These are phyloP conservation scores for Sporophila hypoxantha DNA, from an alignment of 2,113 vertebrate genomes.

Conservation along the genomic window DNA sequence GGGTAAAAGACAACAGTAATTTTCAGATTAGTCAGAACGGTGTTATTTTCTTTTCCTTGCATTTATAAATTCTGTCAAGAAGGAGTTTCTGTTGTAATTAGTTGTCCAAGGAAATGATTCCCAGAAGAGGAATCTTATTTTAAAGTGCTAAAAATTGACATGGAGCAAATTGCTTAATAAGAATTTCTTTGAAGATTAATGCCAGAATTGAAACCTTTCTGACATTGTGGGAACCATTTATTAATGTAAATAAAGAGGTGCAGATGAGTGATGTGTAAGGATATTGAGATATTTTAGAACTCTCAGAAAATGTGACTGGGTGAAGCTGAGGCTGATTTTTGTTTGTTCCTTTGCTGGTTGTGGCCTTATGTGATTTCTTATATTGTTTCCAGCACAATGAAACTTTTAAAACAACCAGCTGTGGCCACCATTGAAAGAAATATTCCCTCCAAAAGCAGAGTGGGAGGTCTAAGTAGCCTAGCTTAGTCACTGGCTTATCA, in stretches of 20 bases:
- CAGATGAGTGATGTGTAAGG: neutral
- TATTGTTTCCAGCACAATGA: neutral
- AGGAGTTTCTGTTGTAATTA: neutral
- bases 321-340: neutral
- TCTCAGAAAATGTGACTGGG: neutral
- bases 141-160: neutral
- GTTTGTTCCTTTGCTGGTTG: neutral
- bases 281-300: neutral
- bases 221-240: neutral
- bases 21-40: neutral
- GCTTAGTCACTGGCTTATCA: neutral
- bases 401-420: neutral
- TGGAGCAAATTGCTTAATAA: neutral
- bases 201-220: neutral
- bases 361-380: neutral
- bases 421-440: neutral
- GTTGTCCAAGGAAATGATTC: neutral
- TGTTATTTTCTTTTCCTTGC: neutral
- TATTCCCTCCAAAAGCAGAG: neutral
- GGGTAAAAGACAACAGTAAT: neutral
- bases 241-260: neutral
- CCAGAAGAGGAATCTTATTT: neutral
- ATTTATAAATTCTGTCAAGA: neutral
- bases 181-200: neutral
- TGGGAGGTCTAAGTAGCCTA: neutral